These are phyloP conservation scores for Arrhamphus sclerolepis DNA, from an alignment of 2,797 vertebrate species.

Conservation along the genomic window DNA sequence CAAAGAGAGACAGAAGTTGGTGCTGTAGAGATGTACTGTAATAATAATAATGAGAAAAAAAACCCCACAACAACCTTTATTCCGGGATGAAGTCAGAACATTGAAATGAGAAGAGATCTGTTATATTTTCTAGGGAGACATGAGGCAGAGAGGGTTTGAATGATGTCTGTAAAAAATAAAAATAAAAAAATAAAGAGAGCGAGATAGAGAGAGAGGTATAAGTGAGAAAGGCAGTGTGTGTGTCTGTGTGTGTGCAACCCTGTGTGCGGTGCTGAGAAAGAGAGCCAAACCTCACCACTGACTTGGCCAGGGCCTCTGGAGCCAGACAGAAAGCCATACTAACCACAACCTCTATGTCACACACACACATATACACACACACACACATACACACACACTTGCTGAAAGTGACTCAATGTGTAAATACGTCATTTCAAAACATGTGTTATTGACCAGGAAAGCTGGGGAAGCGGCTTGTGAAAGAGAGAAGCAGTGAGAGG, in stretches of 20 bases:
- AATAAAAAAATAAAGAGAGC: slow-evolving; percentile 13
- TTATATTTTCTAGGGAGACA: slow-evolving; percentile 26
- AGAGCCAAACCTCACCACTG: slow-evolving; percentile 78
- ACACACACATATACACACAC: slow-evolving; percentile 26
- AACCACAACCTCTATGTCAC: slow-evolving; percentile 67
- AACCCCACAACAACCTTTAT: slow-evolving; percentile 40
- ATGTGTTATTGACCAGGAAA: slow-evolving; percentile 61
- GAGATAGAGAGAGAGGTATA: slow-evolving; percentile 19
- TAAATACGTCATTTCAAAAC: slow-evolving; percentile 75
- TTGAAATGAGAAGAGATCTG: slow-evolving; percentile 47
- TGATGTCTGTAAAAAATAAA: slow-evolving; percentile 27
- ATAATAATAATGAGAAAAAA: slow-evolving; percentile 23
- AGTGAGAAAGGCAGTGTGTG: slow-evolving; percentile 45
- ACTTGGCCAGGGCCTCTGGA: slow-evolving; percentile 82
- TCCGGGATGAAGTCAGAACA: slow-evolving; percentile 41
- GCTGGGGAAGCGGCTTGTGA: slow-evolving; percentile 52
- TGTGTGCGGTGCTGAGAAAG: slow-evolving; percentile 48
- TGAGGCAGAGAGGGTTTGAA: slow-evolving; percentile 23
- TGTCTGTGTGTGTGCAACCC: slow-evolving; percentile 28
- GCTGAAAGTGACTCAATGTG: slow-evolving; percentile 67
- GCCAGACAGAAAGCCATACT: slow-evolving; percentile 78
- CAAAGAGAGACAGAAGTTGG: slow-evolving; percentile 13
- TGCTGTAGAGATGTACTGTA: slow-evolving; percentile 24
- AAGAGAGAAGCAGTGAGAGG: slow-evolving; percentile 44
- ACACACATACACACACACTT: slow-evolving; percentile 52